Evolutionary conservation across 2,888 invertebrate genomes (phyloP).

Genomic region (Arenicola marina): DNA sequence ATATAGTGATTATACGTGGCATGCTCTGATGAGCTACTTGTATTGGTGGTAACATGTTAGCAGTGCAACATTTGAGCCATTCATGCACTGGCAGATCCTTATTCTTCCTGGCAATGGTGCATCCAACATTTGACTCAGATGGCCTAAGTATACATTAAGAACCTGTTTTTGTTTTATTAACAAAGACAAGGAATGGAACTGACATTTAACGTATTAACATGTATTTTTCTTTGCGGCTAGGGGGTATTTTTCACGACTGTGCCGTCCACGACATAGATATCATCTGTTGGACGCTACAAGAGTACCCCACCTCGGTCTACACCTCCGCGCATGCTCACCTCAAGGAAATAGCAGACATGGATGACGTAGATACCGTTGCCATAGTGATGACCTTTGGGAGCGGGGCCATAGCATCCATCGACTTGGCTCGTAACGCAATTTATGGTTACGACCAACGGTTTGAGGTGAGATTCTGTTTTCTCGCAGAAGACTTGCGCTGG

Average conservation of each 20-base stretch:
- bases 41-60: too few relatives aligned
- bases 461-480: constrained; percentile 64
- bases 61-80: too few relatives aligned
- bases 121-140: too few relatives aligned
- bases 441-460: constrained; percentile 75
- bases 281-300: constrained; percentile 70
- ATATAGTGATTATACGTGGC: too few relatives aligned
- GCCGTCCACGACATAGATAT: constrained; percentile 74
- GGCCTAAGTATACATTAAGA: too few relatives aligned
- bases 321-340: constrained; percentile 65
- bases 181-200: too few relatives aligned
- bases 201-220: too few relatives aligned
- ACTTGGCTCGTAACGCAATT: constrained; percentile 68
- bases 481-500: too few relatives aligned
- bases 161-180: too few relatives aligned
- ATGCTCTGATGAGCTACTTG: too few relatives aligned
- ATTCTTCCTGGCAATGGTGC: too few relatives aligned
- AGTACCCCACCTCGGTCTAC: constrained; percentile 68
- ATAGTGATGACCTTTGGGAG: constrained; percentile 69
- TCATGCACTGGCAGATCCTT: too few relatives aligned
- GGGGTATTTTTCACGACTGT: constrained; percentile 74
- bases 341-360: constrained; percentile 67
- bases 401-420: constrained; percentile 70
- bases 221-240: constrained; percentile 53
- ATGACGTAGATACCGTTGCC: constrained; percentile 71